Percentiles rank a stretch among this genome's conserved stretches.
phyloP scores from a whole-genome alignment of 2,888 invertebrate species.

The Drosophila cognata region DNA sequence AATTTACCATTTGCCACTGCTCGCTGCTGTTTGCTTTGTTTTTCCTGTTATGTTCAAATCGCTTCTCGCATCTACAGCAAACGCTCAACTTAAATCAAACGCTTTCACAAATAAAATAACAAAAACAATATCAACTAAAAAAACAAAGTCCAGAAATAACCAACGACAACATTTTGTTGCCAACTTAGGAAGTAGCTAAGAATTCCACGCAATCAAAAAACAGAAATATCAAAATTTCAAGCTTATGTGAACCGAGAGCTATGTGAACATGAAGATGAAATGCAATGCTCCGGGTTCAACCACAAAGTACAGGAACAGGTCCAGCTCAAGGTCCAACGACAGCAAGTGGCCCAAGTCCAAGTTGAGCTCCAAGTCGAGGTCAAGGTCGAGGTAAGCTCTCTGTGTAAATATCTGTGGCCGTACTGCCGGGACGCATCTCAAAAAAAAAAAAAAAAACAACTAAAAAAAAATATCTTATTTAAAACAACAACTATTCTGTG shows the following conservation, averaged over 20 bases:
- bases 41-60: constrained; percentile 57
- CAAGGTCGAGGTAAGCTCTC: constrained; percentile 67
- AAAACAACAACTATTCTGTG: constrained; percentile 34
- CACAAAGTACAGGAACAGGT: constrained; percentile 21
- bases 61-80: constrained; percentile 47
- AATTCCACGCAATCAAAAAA: constrained; percentile 7
- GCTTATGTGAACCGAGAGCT: constrained; percentile 16
- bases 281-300: constrained; percentile 16
- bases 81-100: constrained; percentile 48
- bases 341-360: constrained; percentile 26
- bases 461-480: constrained; percentile 11
- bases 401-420: constrained; percentile 27
- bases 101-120: constrained; percentile 19
- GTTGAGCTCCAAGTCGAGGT: constrained; percentile 23
- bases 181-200: constrained; percentile 35
- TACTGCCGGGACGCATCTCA: constrained; percentile 15
- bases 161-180: constrained; percentile 24
- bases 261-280: constrained; percentile 7
- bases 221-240: constrained; percentile 11
- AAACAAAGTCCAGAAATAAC: constrained; percentile 9
- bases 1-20: constrained; percentile 28
- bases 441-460: not conserved
- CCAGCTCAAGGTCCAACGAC: constrained; percentile 18
- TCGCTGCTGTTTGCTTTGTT: constrained; percentile 45
- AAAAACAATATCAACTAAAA: constrained; percentile 9